A percentile compares a stretch with the other conserved stretches of the same genome.
Evolutionary conservation across 2,113 vertebrate species (phyloP).

Genomic region (Mustela nigripes): DNA sequence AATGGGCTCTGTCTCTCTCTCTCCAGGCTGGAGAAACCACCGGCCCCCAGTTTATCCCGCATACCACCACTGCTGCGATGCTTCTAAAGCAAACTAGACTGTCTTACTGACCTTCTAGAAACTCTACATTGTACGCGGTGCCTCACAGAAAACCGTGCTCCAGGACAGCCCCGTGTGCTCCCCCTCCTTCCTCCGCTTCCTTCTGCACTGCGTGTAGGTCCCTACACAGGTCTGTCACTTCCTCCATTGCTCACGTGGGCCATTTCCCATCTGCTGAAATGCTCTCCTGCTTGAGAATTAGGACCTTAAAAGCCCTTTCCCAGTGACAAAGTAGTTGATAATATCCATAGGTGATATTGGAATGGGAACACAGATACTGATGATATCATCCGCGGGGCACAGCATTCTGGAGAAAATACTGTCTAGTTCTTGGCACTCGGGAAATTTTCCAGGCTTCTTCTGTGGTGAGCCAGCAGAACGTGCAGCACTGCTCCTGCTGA

Average conservation of each 20-base stretch:
- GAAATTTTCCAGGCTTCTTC: not conserved
- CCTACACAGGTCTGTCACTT: fast-evolving
- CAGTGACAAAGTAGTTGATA: not conserved
- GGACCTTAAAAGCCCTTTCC: not conserved
- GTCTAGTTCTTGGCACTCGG: not conserved
- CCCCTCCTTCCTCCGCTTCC: not conserved
- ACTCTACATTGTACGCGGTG: no score
- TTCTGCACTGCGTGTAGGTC: fast-evolving
- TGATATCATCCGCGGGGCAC: not conserved
- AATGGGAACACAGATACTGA: not conserved
- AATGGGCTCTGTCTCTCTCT: no score
- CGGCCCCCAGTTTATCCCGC: no score
- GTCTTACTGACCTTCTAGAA: not conserved
- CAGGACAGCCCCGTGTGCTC: fast-evolving
- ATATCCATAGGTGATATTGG: not conserved
- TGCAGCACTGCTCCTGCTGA: not conserved
- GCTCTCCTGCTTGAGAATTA: not conserved
- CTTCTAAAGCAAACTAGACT: not conserved
- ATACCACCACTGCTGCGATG: fast-evolving
- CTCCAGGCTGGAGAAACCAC: not conserved
- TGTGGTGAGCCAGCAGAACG: fast-evolving
- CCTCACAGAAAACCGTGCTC: not conserved
- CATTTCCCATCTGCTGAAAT: not conserved
- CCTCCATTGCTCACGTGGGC: not conserved
- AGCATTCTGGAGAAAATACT: not conserved